phyloP scores from a whole-genome alignment of 2,797 vertebrate genomes.

The Coluber constrictor region DNA sequence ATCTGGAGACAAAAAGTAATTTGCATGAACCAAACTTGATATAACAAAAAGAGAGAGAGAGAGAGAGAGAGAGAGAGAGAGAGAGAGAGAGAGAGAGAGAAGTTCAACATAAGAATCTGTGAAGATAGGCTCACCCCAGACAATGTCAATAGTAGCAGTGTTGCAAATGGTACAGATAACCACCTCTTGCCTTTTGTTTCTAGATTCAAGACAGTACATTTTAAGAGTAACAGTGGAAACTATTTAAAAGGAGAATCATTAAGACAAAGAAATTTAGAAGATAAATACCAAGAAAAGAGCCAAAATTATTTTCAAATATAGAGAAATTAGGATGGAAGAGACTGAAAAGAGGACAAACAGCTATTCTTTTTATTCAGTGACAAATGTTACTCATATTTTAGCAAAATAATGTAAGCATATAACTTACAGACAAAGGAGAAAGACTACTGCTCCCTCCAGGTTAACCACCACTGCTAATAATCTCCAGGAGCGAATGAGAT shows the following conservation, averaged over 20 bases:
- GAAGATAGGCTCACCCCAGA: background rate
- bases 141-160: background rate
- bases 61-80: background rate
- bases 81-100: background rate
- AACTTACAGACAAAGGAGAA: conserved; percentile 79
- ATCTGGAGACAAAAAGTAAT: background rate
- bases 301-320: background rate
- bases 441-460: conserved; percentile 72
- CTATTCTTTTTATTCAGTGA: background rate
- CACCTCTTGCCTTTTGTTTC: background rate
- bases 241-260: background rate
- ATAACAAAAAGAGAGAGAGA: background rate
- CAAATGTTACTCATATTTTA: background rate
- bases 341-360: background rate
- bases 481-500: conserved; percentile 78
- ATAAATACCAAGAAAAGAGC: background rate
- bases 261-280: background rate
- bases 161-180: background rate
- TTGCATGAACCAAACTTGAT: background rate
- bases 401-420: conserved; percentile 14
- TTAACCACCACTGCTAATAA: conserved; percentile 74
- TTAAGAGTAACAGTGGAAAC: background rate
- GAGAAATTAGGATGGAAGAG: background rate
- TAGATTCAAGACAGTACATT: background rate
- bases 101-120: background rate